Conservation (phyloP, 92 coral and sea anemone species). For the Muricea muricata region DNA sequence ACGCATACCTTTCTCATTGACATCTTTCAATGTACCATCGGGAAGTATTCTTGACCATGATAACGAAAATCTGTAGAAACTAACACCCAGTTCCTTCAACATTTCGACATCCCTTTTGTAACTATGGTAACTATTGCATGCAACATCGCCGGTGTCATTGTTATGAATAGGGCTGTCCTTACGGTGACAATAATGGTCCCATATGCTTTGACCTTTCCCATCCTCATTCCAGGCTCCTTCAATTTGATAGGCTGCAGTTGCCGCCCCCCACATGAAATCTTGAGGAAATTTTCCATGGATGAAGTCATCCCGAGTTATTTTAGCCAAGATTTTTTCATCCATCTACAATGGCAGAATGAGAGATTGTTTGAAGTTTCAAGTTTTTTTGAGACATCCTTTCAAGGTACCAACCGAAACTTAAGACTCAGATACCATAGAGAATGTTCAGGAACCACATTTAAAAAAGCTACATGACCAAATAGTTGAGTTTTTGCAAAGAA, state of each 20-base stretch:
- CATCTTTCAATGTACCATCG: conserved; percentile 34
- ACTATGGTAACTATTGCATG: conserved; percentile 56
- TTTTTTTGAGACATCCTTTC: too few species aligned
- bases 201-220: conserved; percentile 49
- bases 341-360: too few species aligned
- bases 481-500: too few species aligned
- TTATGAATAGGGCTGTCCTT: background rate
- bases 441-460: too few species aligned
- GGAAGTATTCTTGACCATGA: conserved; percentile 65
- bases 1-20: conserved; percentile 43
- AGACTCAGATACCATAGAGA: too few species aligned
- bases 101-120: conserved; percentile 39
- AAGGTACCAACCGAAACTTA: too few species aligned
- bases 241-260: conserved; percentile 63
- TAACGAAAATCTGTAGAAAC: conserved; percentile 53
- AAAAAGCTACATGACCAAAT: too few species aligned
- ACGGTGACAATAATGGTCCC: conserved; percentile 54
- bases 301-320: conserved; percentile 13
- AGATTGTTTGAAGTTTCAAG: too few species aligned
- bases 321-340: conserved; percentile 5
- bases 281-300: conserved; percentile 38
- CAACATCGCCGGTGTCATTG: conserved; percentile 59
- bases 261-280: conserved; percentile 59
- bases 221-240: conserved; percentile 64
- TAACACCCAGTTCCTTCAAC: conserved; percentile 50